These are phyloP conservation scores for Cryptoprocta ferox DNA, from an alignment of 2,797 vertebrate species.

Conservation along the genomic window DNA sequence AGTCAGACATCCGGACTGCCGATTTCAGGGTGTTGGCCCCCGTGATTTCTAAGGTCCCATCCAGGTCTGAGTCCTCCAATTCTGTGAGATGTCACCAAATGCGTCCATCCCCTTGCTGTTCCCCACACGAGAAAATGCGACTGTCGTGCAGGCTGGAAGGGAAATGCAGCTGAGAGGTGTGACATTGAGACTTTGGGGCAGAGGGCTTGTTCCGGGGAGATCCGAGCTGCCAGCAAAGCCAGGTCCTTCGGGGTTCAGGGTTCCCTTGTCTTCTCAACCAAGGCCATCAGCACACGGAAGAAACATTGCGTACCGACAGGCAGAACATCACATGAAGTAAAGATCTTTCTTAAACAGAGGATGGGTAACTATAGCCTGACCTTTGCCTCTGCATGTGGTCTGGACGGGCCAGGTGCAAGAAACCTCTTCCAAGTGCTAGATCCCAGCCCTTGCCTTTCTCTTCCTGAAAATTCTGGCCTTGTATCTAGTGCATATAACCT, in stretches of 20 bases:
- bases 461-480: not conserved
- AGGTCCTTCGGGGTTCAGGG: too few species aligned
- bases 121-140: not conserved
- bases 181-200: not conserved
- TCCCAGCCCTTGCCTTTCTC: not conserved
- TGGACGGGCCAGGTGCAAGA: not conserved
- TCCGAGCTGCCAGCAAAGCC: not conserved
- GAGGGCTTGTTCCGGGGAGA: not conserved
- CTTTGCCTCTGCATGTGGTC: not conserved
- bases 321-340: not conserved
- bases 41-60: too few species aligned
- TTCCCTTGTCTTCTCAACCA: not conserved
- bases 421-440: not conserved
- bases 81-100: not conserved
- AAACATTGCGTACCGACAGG: fast-evolving
- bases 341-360: not conserved
- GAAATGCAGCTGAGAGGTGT: not conserved
- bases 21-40: not conserved
- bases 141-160: fast-evolving
- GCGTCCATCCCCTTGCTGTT: not conserved
- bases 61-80: not conserved
- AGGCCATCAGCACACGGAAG: not conserved
- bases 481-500: fast-evolving
- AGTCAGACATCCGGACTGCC: not conserved
- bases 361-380: not conserved